A percentile compares a stretch with the other conserved stretches of the same genome.
phyloP scores from a whole-genome alignment of 2,113 vertebrate genomes.

The Edolisoma coerulescens region DNA sequence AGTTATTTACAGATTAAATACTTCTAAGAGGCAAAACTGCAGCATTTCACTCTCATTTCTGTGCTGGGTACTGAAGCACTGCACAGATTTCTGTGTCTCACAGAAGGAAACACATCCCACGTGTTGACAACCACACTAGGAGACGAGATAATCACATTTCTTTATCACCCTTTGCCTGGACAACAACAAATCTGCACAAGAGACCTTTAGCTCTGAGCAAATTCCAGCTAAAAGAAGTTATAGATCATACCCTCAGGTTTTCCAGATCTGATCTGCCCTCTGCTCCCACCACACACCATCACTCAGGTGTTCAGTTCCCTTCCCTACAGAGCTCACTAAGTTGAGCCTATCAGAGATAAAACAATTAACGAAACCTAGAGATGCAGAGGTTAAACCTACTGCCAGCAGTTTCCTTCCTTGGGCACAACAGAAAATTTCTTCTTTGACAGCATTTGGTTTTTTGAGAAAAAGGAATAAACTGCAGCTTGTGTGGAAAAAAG shows the following conservation, averaged over 20 bases:
- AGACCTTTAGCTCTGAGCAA: background rate
- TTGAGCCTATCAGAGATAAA: background rate
- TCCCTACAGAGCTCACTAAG: background rate
- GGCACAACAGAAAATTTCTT: background rate
- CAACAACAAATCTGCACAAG: background rate
- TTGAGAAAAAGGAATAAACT: background rate
- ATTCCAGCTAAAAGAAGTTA: background rate
- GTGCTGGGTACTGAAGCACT: background rate
- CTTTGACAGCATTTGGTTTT: background rate
- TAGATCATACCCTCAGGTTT: background rate
- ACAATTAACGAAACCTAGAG: background rate
- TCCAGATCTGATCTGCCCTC: background rate
- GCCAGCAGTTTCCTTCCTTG: background rate
- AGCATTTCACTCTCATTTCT: background rate
- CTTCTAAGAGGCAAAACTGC: background rate
- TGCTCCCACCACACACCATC: background rate
- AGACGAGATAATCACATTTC: background rate
- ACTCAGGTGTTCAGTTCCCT: background rate
- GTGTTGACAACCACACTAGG: background rate
- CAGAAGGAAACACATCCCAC: background rate
- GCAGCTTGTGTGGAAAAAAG: background rate
- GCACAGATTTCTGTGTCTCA: background rate
- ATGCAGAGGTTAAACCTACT: background rate
- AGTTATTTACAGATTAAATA: slow-evolving; percentile 11
- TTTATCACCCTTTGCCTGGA: background rate